A percentile compares a stretch with the other conserved stretches of the same genome.
These are phyloP conservation scores for Tholera decimalis DNA, from an alignment of 2,888 invertebrate species.

Conservation along the genomic window DNA sequence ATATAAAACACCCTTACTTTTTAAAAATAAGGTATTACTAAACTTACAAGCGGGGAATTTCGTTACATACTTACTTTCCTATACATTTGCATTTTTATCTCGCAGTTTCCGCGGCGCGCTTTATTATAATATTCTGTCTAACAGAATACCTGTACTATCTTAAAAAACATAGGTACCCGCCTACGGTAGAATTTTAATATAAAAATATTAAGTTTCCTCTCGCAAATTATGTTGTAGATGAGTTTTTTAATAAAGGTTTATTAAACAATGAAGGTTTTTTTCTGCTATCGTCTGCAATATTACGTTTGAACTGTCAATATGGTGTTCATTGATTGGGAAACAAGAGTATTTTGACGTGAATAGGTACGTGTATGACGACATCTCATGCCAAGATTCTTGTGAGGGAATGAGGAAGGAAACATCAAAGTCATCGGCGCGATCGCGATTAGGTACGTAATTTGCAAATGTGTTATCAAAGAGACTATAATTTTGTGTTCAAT, in stretches of 20 bases:
- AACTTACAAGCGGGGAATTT: conserved; percentile 21
- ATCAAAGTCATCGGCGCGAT: conserved; percentile 44
- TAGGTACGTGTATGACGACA: conserved; percentile 42
- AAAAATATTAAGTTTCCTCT: conserved; percentile 52
- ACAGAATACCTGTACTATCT: conserved; percentile 44
- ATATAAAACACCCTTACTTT: background rate
- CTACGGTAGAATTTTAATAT: conserved; percentile 56
- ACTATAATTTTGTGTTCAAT: conserved; percentile 32
- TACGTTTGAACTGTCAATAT: conserved; percentile 34
- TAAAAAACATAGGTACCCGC: conserved; percentile 37
- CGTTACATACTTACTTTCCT: conserved; percentile 30
- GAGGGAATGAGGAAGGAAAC: conserved; percentile 42
- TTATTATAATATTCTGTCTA: conserved; percentile 48
- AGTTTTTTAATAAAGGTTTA: conserved; percentile 71
- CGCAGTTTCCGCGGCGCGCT: conserved; percentile 33
- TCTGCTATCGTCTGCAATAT: conserved; percentile 46
- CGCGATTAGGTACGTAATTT: conserved; percentile 39
- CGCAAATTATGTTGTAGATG: conserved; percentile 53
- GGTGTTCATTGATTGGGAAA: conserved; percentile 46
- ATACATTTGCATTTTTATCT: conserved; percentile 53
- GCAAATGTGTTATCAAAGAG: conserved; percentile 38
- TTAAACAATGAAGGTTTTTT: conserved; percentile 59
- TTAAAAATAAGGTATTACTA: conserved; percentile 6
- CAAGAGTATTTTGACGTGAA: conserved; percentile 56
- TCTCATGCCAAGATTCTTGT: conserved; percentile 55